Base-by-base conservation (phyloP, 1,140 invertebrate genomes). In the Zaprionus ornatus region DNA sequence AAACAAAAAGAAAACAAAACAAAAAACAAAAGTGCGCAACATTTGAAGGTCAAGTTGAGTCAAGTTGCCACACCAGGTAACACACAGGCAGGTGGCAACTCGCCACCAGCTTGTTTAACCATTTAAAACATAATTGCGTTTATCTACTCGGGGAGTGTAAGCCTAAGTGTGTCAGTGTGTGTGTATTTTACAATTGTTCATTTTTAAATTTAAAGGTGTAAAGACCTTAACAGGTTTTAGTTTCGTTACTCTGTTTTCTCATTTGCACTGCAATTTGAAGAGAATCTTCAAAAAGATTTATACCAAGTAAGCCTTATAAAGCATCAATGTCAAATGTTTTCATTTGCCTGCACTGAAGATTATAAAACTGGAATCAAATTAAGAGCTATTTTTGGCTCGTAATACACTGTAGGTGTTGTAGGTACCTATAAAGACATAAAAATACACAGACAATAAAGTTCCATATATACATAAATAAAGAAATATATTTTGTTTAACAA, bases 121-220 rank as follows among this genome's bases (percentile, higher is more conserved):
- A 72, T 76, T 76, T 61, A 56, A 72, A 65, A 76, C 73, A 76
- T 76, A 76, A 76, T 76, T 76, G 69, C 25, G 62, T 76, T 72
- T 76, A 61, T 76, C 74, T 71, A 32, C 29, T 15, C 59, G 27
- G 56, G 59, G 23, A 59, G 40, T 65, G 50, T 60, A 10, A 23
- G 21, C n/a, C 4, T 4, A 17, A 45, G 23, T 42, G 13, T 54
- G 62, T n/a, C 45, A 32, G n/a, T 65, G 27, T 66, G 40, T 23
- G 59, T 19, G 13, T 50, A 19, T 23, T 50, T 50, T 21, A 50
- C 29, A 37, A 63, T 15, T 63, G 32, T 64, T 35, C 45, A 40
- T 72, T 40, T 40, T 57, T 19, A 23, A n/a, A n/a, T n/a, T n/a
- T 4, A 50, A 50, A 21, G 45, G 45, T 50, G 19, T 50, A 50